phyloP scores from a whole-genome alignment of 2,797 vertebrate species.

The Macropodus opercularis region DNA sequence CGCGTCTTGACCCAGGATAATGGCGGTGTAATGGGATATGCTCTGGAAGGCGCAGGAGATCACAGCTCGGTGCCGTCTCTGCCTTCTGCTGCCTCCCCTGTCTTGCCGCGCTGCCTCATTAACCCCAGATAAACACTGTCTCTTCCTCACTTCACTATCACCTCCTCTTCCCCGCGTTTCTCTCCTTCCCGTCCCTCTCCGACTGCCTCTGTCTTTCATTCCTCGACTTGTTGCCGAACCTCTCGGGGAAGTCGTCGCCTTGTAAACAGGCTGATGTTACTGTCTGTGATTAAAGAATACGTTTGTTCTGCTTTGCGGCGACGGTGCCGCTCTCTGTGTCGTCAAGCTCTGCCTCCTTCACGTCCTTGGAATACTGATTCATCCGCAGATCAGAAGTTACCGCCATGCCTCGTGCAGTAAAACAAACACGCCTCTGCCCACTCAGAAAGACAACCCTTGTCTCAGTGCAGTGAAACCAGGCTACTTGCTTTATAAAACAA shows the following conservation, averaged over 20 bases:
- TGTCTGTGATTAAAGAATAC: conserved; percentile 59
- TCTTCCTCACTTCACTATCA: conserved; percentile 32
- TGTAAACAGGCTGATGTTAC: conserved; percentile 43
- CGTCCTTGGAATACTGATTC: conserved; percentile 65
- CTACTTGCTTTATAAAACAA: conserved; percentile 18
- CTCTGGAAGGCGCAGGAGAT: conserved; percentile 39
- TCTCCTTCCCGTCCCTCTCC: conserved; percentile 18
- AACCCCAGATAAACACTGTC: conserved; percentile 50
- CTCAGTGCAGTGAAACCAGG: conserved; percentile 13
- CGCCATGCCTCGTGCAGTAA: conserved; percentile 15
- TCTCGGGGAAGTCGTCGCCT: conserved; percentile 43
- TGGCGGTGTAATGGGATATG: conserved; percentile 56
- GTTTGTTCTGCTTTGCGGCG: conserved; percentile 42
- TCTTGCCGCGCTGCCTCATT: conserved; percentile 57
- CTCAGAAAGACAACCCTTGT: conserved; percentile 21
- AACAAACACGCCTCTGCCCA: conserved; percentile 45
- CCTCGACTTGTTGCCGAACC: conserved; percentile 15
- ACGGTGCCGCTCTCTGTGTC: conserved; percentile 29
- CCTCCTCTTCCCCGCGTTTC: conserved; percentile 24
- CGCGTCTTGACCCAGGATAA: conserved; percentile 58
- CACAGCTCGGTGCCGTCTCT: conserved; percentile 35
- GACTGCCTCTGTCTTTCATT: conserved; percentile 45
- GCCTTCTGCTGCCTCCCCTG: conserved; percentile 41
- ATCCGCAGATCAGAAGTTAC: conserved; percentile 53
- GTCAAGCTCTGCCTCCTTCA: conserved; percentile 28